Evolutionary conservation across 2,113 vertebrate genomes (phyloP), one percentile per base, ranked within the genome.

Genomic region (Ramphastos sulfuratus): DNA sequence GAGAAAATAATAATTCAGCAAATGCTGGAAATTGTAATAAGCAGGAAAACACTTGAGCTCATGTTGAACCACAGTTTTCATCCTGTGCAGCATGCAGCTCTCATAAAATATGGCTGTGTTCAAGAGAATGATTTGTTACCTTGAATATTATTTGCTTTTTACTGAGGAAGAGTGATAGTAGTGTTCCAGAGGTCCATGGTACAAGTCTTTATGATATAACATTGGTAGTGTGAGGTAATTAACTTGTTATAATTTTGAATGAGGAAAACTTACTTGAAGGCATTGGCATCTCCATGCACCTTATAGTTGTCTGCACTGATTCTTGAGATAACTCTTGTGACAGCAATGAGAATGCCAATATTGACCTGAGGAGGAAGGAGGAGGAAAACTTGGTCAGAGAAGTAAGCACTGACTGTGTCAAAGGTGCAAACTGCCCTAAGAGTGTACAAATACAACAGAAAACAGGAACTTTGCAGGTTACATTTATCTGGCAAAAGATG

Each of bases 301-400:
- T 99, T 99, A 80, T 99, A 99, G 97, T 98, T 99, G 92, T 99
- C 99, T 3, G 98, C 98, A 6, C 99, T 99, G 96, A 99, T 99
- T 80, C 99, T 98, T 35, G 99, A 99, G 90, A 99, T 99, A 89
- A 99, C 99, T 88, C 99, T 98, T 2, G 98, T 99, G 73, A 99
- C 99, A 1, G 99, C 98, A 10, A 99, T 93, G 54, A 99, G 98
- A 52, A 99, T 99, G 56, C 98, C 98, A 4, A 99, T 96, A 67
- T 99, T 99, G 70, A 99, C 98, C 99, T 99, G 96, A 17, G 44
- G 35, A 24, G 58, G 18, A 37, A 44, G 14, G 6, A 86, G 27
- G 46, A 71, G 46, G 7, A 24, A 72, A 72, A 3, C 21, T n/a
- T 2, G 25, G 69, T 94, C 44, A 96, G n/a, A 28, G 30, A 15